Conservation (phyloP, 1,140 invertebrate species). For the Bombus pyrosoma region DNA sequence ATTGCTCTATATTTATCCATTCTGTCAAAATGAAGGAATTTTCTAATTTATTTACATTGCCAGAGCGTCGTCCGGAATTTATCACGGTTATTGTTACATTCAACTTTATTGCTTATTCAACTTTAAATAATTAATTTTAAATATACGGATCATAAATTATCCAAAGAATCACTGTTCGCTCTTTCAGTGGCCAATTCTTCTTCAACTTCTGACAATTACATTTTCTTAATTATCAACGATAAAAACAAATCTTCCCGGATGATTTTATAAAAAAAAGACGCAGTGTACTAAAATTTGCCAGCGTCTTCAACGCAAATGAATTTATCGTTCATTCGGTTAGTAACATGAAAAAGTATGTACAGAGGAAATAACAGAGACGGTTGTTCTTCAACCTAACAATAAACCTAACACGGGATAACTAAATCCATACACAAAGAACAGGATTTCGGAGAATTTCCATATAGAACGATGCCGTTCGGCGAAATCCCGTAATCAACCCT, state of each 20-base stretch:
- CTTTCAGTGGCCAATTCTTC: background rate
- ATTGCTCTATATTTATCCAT: background rate
- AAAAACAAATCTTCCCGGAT: background rate
- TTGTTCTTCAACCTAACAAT: background rate
- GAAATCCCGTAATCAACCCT: background rate
- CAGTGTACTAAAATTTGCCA: background rate
- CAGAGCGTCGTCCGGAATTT: background rate
- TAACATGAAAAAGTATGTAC: background rate
- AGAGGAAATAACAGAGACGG: no score
- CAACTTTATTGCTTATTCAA: background rate
- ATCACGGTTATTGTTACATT: background rate
- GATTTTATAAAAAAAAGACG: background rate
- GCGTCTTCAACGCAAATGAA: background rate
- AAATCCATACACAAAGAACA: background rate
- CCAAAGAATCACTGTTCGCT: background rate
- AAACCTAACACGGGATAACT: background rate
- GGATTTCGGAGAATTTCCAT: background rate
- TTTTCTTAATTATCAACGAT: background rate
- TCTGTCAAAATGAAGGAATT: background rate
- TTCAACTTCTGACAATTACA: background rate
- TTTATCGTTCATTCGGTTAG: background rate
- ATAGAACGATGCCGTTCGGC: background rate
- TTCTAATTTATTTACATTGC: background rate
- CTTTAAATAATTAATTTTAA: no score
- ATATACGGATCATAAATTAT: background rate